Base-by-base conservation (phyloP, 2,113 vertebrate genomes). In the Ameiurus melas region DNA sequence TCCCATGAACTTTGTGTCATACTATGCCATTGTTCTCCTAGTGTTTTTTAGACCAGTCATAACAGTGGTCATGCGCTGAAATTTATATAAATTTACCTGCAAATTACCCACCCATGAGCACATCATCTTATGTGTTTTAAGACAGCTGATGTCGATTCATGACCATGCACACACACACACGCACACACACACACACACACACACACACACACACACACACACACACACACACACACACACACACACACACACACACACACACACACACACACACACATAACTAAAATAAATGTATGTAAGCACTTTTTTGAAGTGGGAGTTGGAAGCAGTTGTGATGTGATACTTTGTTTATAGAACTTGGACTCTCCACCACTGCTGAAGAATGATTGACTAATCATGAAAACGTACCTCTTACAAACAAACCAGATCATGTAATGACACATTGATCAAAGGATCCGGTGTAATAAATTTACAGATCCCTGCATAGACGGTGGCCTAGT, bases 401-500 rank as follows among this genome's bases (percentile, higher is more conserved):
- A 66, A 13, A 1, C 43, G 53, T 43, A 87, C 33, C n/a, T 5
- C 12, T 75, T 9, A 86, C 68, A 80, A 43, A 80, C 80, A 80
- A 86, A 66, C 17, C 43, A 75, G 55, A 85, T 82, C 43, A 60
- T 60, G n/a, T 57, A 85, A 57, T 33, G 70, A 85, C 33, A 62
- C 16, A 53, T 51, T 89, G 84, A 84, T 91, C 82, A 91, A 89
- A 91, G 84, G 79, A 14, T 62, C 47, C 33, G 68, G 58, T 68
- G 13, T 70, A 70, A 86, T 39, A 36, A 55, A 55, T 36, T 12
- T 66, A 47, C 19, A 85, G 43, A 83, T 43, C 39, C 39, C 39
- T 43, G 39, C 5, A 43, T 36, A 36, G n/a, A n/a, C n/a, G n/a
- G n/a, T n/a, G n/a, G n/a, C n/a, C n/a, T n/a, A n/a, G n/a, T n/a